Evolutionary conservation across 2,797 vertebrate species (phyloP).

Genomic region (Falco concolor): DNA sequence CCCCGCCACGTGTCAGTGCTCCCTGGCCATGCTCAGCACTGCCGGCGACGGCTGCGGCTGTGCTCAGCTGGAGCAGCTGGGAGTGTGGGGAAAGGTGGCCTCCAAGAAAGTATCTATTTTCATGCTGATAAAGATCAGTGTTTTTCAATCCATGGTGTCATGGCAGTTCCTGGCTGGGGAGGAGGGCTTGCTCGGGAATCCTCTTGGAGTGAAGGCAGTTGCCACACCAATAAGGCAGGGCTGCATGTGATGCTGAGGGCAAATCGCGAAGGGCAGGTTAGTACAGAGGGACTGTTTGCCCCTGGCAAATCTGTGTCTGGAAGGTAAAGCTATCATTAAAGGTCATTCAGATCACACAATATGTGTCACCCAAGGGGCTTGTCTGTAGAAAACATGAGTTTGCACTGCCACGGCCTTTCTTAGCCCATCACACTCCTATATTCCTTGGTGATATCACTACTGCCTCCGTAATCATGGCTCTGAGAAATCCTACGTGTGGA

Average conservation of each 20-base stretch:
- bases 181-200: neutral
- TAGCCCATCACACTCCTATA: neutral
- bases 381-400: neutral
- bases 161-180: neutral
- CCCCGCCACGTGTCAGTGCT: neutral
- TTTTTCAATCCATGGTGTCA: neutral
- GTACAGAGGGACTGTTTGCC: neutral
- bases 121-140: neutral
- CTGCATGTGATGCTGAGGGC: rapidly evolving
- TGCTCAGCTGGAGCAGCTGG: neutral
- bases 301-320: rapidly evolving
- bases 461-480: neutral
- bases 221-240: neutral
- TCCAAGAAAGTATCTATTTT: neutral
- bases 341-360: neutral
- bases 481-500: neutral
- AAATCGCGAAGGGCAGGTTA: neutral
- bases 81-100: neutral
- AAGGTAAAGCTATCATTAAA: neutral
- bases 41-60: neutral
- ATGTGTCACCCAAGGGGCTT: neutral
- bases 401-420: neutral
- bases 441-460: neutral
- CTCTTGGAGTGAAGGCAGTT: neutral
- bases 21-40: neutral